Evolutionary conservation across 1,140 invertebrate species (phyloP).

Genomic region (Tetranychus urticae): DNA sequence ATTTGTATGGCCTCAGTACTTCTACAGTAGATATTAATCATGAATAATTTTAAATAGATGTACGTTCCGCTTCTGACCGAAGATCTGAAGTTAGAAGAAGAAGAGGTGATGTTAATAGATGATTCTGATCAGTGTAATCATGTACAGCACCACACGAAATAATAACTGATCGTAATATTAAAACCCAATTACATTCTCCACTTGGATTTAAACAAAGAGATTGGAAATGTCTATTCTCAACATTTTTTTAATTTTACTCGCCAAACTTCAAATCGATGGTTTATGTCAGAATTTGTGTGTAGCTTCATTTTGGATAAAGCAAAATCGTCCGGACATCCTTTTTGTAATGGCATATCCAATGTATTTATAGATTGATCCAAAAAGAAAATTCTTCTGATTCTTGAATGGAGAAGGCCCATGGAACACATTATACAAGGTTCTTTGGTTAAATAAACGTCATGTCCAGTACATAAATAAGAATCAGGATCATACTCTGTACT

Average conservation of each 20-base stretch:
- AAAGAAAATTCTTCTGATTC: constrained; percentile 59
- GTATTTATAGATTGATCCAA: neutral
- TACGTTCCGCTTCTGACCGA: too few species aligned
- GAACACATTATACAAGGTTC: constrained; percentile 79
- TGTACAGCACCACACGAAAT: too few species aligned
- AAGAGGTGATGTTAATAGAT: too few species aligned
- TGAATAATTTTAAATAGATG: too few species aligned
- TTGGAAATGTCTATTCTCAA: neutral
- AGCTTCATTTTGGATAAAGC: constrained; percentile 42
- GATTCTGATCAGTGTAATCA: too few species aligned
- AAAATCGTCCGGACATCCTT: constrained; percentile 34
- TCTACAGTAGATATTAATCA: too few species aligned
- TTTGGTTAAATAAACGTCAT: constrained; percentile 50
- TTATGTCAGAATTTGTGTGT: constrained; percentile 49
- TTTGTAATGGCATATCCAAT: neutral
- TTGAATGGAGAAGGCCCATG: constrained; percentile 74
- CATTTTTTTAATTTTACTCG: constrained; percentile 10
- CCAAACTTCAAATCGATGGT: constrained; percentile 74
- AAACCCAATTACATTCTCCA: too few species aligned
- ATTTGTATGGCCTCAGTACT: too few species aligned
- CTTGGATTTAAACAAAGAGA: too few species aligned
- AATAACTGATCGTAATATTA: too few species aligned
- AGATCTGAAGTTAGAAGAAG: too few species aligned
- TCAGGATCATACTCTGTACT: neutral
- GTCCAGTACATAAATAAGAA: constrained; percentile 24